Conservation (phyloP, 2,113 vertebrate genomes). For the Ceyx melanurus region DNA sequence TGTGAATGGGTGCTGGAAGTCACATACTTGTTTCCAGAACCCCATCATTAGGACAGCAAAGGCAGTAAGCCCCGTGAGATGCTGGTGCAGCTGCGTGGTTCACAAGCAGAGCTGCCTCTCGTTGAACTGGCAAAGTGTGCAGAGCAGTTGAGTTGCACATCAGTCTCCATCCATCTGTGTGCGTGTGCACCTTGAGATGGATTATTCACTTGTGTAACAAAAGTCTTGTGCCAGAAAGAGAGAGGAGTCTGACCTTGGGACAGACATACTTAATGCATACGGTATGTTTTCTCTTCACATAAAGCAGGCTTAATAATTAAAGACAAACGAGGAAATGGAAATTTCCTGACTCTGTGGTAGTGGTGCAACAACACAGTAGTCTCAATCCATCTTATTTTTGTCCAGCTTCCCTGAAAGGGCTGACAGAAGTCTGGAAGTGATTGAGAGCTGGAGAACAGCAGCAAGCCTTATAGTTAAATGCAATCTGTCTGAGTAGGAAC, state of each 20-base stretch:
- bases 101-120: not conserved
- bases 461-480: not conserved
- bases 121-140: not conserved
- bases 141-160: not conserved
- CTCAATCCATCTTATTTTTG: not conserved
- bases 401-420: not conserved
- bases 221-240: not conserved
- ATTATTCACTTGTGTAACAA: not conserved
- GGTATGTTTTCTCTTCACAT: not conserved
- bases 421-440: not conserved
- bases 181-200: not conserved
- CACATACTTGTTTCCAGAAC: rapidly evolving
- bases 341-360: not conserved
- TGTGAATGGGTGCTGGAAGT: not conserved
- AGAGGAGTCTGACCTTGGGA: not conserved
- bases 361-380: not conserved
- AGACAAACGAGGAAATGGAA: not conserved
- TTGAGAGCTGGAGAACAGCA: not conserved
- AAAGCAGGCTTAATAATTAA: conserved; percentile 4
- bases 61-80: not conserved
- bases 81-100: not conserved
- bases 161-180: not conserved
- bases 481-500: not conserved
- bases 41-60: rapidly evolving
- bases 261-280: not conserved